Evolutionary conservation across 2,797 vertebrate species (phyloP), one percentile per base, ranked within the genome.

Genomic region (Heliangelus exortis): DNA sequence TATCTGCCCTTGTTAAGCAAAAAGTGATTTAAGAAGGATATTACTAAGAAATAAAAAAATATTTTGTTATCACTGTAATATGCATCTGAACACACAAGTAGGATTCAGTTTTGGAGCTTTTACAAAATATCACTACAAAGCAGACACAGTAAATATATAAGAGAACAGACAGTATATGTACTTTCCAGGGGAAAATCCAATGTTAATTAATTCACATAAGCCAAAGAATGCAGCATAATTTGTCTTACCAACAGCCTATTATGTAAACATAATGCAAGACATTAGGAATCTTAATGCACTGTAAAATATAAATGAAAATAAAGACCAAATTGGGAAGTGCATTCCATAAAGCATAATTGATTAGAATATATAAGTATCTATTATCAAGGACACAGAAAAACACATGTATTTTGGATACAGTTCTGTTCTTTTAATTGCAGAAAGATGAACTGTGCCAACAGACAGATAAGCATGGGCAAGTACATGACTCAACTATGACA

Each of bases 171-270:
- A 89, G 26, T 3, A 93, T 89, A 62, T 34, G 45, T 36, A 68
- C n/a, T 73, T 91, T 91, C 31, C 17, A 43, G 33, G 66, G 57
- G 63, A 93, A 94, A 84, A 95, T 25, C 39, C 16, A 47, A 36
- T 39, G 62, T 57, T 92, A 74, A 67, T 90, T 93, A 86, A 91
- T 85, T 61, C 63, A 73, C 47, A 34, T 58, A 85, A 92, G 17
- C 22, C 74, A 79, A 66, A 73, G 45, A 73, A 83, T 29, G 19
- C 12, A 87, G 36, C 20, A 54, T 45, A 88, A 87, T 79, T 79
- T 39, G 74, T 77, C 26, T 85, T 69, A 69, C 31, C 73, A 88
- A 63, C 39, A 87, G 16, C 53, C 59, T 79, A 69, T 89, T 69
- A 82, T 50, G 34, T 55, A 69, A 91, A 39, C 21, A 63, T 45